Evolutionary conservation across 2,888 invertebrate genomes (phyloP).

Genomic region (Willowsia nigromaculata): DNA sequence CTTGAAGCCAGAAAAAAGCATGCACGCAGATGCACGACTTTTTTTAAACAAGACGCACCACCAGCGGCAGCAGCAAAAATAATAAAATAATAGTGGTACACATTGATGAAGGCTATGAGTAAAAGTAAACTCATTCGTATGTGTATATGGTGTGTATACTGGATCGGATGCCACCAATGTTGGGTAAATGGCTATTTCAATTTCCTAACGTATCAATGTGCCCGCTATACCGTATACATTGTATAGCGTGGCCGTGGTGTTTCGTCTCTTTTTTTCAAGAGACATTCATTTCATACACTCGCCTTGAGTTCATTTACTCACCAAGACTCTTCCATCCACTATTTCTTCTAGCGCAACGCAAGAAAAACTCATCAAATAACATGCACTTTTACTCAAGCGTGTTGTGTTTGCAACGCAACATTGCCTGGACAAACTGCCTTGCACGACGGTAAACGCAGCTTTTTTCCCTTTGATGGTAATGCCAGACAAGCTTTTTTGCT

Average conservation of each 20-base stretch:
- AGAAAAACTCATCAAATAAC: neutral
- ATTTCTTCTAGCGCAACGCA: neutral
- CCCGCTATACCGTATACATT: neutral
- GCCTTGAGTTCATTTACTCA: slow-evolving; percentile 10
- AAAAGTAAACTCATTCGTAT: neutral
- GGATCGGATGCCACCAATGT: neutral
- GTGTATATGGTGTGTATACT: neutral
- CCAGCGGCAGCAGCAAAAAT: slow-evolving; percentile 1
- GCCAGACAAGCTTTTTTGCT: neutral
- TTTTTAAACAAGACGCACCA: slow-evolving; percentile 22
- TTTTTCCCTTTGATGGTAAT: slow-evolving; percentile 15
- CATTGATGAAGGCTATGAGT: neutral
- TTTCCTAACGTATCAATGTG: neutral
- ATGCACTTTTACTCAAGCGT: slow-evolving; percentile 32
- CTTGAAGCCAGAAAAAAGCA: slow-evolving; percentile 36
- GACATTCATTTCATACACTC: slow-evolving; percentile 17
- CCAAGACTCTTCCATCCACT: neutral
- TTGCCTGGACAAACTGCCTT: slow-evolving; percentile 2
- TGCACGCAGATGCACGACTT: slow-evolving; percentile 48
- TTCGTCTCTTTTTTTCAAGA: neutral
- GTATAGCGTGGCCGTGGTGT: neutral
- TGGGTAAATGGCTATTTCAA: neutral
- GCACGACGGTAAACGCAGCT: neutral
- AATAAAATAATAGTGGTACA: neutral
- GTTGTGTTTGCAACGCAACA: neutral